These are phyloP conservation scores for Phyllopteryx taeniolatus DNA, from an alignment of 2,113 vertebrate genomes.

Conservation along the genomic window DNA sequence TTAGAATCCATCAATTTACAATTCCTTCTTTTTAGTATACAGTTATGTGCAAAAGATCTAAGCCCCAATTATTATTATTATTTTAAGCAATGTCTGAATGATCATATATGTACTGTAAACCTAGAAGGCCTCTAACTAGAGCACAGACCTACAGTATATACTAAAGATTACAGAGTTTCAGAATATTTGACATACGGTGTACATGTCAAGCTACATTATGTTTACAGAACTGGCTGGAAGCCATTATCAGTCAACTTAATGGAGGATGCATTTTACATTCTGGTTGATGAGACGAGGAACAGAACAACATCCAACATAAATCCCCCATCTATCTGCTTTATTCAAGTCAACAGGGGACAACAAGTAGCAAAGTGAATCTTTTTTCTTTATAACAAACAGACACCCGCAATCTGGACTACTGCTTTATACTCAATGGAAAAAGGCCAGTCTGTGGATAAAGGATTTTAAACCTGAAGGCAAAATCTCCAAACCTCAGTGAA, in stretches of 20 bases:
- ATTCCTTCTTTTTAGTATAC: too few species aligned
- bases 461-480: conserved; percentile 70
- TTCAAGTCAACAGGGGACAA: conserved; percentile 7
- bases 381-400: conserved; percentile 7
- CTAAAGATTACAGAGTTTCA: too few species aligned
- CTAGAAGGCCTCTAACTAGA: too few species aligned
- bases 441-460: conserved; percentile 45
- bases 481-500: conserved; percentile 65
- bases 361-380: conserved; percentile 36
- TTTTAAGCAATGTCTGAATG: too few species aligned
- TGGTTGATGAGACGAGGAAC: not conserved
- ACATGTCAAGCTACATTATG: not conserved
- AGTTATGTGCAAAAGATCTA: too few species aligned
- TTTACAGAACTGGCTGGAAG: not conserved
- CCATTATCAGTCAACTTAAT: not conserved
- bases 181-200: not conserved
- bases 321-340: conserved; percentile 21
- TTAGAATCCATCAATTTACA: too few species aligned
- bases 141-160: too few species aligned
- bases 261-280: not conserved
- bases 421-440: conserved; percentile 58
- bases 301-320: not conserved
- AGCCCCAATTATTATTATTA: too few species aligned
- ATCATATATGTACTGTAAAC: too few species aligned
- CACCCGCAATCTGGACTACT: conserved; percentile 9